phyloP scores from a whole-genome alignment of 2,888 invertebrate genomes.

The Eilema depressum region DNA sequence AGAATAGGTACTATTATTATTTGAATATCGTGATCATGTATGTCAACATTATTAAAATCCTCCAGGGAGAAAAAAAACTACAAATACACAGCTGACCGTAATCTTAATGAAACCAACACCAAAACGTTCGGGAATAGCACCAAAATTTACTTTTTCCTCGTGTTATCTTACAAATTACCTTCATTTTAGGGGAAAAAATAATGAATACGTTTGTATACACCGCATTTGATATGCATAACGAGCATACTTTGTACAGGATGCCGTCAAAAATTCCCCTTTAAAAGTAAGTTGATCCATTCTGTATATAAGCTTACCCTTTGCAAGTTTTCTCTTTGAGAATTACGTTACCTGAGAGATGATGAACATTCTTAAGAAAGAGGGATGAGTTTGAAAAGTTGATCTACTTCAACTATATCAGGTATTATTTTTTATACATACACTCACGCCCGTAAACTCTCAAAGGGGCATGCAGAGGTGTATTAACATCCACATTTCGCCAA shows the following conservation, averaged over 20 bases:
- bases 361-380: not conserved
- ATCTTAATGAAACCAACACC: not conserved
- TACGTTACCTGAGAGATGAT: slow-evolving; percentile 11
- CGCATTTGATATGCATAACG: slow-evolving; percentile 16
- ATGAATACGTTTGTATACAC: slow-evolving; percentile 14
- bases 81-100: not conserved
- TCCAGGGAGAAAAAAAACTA: not conserved
- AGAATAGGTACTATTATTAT: too few species aligned
- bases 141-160: not conserved
- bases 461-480: too few species aligned
- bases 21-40: too few species aligned
- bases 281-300: slow-evolving; percentile 12
- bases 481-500: too few species aligned
- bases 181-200: slow-evolving; percentile 12
- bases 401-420: not conserved
- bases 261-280: slow-evolving; percentile 8
- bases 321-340: slow-evolving; percentile 14
- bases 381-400: not conserved
- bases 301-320: slow-evolving; percentile 3
- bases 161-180: not conserved
- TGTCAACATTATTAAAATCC: not conserved
- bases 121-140: not conserved
- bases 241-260: slow-evolving; percentile 12
- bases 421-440: not conserved
- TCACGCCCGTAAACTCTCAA: too few species aligned